These are phyloP conservation scores for Caenorhabditis doughertyi DNA, from an alignment of 2,888 invertebrate genomes.

Conservation along the genomic window DNA sequence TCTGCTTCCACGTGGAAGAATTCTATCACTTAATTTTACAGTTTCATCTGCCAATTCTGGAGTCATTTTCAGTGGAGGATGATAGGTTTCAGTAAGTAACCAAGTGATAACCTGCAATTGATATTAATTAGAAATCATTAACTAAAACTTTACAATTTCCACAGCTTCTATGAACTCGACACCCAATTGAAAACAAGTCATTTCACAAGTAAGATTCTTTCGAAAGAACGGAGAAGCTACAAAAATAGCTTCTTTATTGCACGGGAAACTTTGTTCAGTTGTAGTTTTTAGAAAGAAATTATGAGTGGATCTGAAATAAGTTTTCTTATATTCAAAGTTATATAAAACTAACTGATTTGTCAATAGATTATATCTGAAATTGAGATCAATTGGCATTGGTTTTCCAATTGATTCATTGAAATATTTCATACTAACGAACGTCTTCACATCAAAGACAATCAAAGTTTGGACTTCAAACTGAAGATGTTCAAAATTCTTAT, in stretches of 20 bases:
- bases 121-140: not conserved
- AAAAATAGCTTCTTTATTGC: slow-evolving; percentile 47
- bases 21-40: slow-evolving; percentile 8
- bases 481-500: not conserved
- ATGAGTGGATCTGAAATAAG: slow-evolving; percentile 24
- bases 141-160: slow-evolving; percentile 9
- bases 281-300: slow-evolving; percentile 20
- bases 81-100: slow-evolving; percentile 35
- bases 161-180: slow-evolving; percentile 28
- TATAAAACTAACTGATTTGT: slow-evolving; percentile 20
- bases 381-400: slow-evolving; percentile 38
- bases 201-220: not conserved
- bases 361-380: slow-evolving; percentile 41
- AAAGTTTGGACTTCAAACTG: slow-evolving; percentile 17
- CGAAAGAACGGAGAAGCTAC: slow-evolving; percentile 40
- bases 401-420: slow-evolving; percentile 27
- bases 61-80: slow-evolving; percentile 23
- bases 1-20: slow-evolving; percentile 27
- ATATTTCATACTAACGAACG: slow-evolving; percentile 27
- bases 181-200: not conserved
- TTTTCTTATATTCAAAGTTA: not conserved
- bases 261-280: not conserved
- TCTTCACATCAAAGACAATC: slow-evolving; percentile 22
- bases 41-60: slow-evolving; percentile 36
- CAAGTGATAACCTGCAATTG: slow-evolving; percentile 31